Conservation (phyloP, 2,113 vertebrate genomes). For the Otis tarda region DNA sequence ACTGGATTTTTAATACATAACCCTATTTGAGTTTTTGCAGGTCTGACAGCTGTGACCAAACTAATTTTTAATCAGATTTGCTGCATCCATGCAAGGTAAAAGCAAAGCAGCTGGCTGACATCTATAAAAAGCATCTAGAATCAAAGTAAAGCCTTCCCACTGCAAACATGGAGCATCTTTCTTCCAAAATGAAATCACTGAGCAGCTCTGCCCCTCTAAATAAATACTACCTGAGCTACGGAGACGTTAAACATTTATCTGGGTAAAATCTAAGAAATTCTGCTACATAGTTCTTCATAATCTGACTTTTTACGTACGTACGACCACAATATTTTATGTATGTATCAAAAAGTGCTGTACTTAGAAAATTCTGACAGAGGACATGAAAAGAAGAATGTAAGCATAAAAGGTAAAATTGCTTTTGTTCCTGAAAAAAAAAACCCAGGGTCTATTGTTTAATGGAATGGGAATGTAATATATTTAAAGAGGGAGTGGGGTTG, state of each 20-base stretch:
- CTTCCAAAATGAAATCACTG: neutral
- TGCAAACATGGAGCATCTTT: neutral
- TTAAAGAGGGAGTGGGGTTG: neutral
- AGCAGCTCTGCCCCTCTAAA: slow-evolving; percentile 3
- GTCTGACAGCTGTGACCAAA: slow-evolving; percentile 12
- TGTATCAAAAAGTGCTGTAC: neutral
- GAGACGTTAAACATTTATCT: neutral
- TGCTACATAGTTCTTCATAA: neutral
- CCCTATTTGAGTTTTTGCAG: neutral
- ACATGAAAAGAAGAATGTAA: neutral
- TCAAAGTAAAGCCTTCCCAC: neutral
- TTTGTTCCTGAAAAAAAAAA: neutral
- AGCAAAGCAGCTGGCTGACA: neutral
- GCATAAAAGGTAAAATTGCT: neutral
- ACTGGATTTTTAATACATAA: neutral
- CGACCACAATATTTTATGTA: neutral
- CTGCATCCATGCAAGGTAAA: neutral
- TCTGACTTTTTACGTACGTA: neutral
- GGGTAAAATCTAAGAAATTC: neutral
- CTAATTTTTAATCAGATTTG: slow-evolving; percentile 35
- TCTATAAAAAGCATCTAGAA: neutral
- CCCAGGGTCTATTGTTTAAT: neutral
- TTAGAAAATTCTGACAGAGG: neutral
- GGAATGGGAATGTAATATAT: neutral
- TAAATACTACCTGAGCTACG: neutral